Conservation (phyloP, 2,797 vertebrate genomes). For the Thalassophryne amazonica region DNA sequence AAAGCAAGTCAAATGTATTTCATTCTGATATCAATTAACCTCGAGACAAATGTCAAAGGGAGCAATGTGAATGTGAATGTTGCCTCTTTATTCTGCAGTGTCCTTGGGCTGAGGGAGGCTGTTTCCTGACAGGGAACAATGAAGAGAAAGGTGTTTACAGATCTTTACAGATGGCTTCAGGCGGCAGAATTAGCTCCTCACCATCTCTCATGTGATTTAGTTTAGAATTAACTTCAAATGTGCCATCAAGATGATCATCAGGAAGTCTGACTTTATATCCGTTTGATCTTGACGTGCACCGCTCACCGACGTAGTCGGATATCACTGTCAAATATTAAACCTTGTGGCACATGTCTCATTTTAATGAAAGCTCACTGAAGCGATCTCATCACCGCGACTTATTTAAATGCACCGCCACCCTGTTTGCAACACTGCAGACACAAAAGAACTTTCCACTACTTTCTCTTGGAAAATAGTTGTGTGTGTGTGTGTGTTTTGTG, state of each 20-base stretch:
- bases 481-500: no score
- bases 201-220: slow-evolving; percentile 66
- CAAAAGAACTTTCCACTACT: slow-evolving; percentile 39
- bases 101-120: slow-evolving; percentile 65
- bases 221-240: slow-evolving; percentile 72
- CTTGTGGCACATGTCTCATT: slow-evolving; percentile 51
- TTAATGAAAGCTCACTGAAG: slow-evolving; percentile 68
- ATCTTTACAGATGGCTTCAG: slow-evolving; percentile 67
- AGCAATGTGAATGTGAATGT: slow-evolving; percentile 52
- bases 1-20: slow-evolving; percentile 52
- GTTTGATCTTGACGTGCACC: slow-evolving; percentile 61
- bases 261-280: slow-evolving; percentile 55
- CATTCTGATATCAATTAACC: slow-evolving; percentile 68
- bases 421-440: slow-evolving; percentile 12
- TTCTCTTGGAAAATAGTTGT: slow-evolving; percentile 33
- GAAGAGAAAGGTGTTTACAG: slow-evolving; percentile 75
- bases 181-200: slow-evolving; percentile 68
- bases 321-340: slow-evolving; percentile 69
- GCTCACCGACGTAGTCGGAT: slow-evolving; percentile 61
- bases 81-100: slow-evolving; percentile 61
- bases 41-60: slow-evolving; percentile 58
- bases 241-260: slow-evolving; percentile 64
- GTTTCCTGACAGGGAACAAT: slow-evolving; percentile 73
- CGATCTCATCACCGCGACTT: slow-evolving; percentile 34
- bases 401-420: slow-evolving; percentile 19